Evolutionary conservation across 2,888 invertebrate genomes (phyloP).

Genomic region (Alentia gelatinosa): DNA sequence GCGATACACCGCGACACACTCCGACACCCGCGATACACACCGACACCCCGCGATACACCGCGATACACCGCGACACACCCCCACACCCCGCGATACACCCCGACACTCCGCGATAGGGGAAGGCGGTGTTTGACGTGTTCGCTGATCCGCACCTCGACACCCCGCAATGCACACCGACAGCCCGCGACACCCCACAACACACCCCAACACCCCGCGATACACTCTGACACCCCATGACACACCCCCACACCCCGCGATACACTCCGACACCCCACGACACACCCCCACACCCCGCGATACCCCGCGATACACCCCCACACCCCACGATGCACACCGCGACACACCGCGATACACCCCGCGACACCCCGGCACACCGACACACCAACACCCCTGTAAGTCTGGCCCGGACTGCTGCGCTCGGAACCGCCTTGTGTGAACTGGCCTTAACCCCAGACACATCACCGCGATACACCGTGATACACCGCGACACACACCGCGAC

Average conservation of each 20-base stretch:
- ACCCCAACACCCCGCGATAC: neutral
- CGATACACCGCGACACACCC: neutral
- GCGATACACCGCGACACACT: neutral
- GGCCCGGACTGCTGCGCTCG: no score
- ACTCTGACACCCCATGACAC: neutral
- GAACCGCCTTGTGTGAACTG: no score
- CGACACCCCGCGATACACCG: neutral
- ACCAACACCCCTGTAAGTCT: no score
- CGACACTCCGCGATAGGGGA: neutral
- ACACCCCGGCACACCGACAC: neutral
- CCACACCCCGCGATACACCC: neutral
- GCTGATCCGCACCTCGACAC: neutral
- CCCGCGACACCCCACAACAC: neutral
- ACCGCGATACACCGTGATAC: no score
- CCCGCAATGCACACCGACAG: neutral
- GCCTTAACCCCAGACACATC: no score
- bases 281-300: neutral
- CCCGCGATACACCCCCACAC: neutral
- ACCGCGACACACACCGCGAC: no score
- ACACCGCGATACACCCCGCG: neutral
- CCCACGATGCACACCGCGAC: neutral
- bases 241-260: neutral
- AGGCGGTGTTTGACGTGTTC: neutral
- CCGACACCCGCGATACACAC: neutral
- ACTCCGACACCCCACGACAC: neutral